phyloP scores from a whole-genome alignment of 2,113 vertebrate species.

The Nothobranchius kuhntae region DNA sequence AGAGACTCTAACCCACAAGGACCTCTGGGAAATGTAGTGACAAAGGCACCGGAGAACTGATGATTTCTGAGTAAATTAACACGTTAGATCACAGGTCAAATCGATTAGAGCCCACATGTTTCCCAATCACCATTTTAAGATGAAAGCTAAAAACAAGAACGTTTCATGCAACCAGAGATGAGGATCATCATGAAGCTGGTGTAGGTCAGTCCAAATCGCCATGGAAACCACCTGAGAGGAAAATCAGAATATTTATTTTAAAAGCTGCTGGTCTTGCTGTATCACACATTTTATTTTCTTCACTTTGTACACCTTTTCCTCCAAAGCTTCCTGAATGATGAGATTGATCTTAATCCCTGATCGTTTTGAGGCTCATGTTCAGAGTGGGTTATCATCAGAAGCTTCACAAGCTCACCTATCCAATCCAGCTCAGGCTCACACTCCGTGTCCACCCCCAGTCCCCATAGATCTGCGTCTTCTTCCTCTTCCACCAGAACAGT shows the following conservation, averaged over 20 bases:
- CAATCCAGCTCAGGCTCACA: slow-evolving; percentile 6
- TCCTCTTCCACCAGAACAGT: neutral
- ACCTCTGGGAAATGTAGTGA: no score
- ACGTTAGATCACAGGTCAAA: neutral
- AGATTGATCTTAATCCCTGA: no score
- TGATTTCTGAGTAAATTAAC: neutral
- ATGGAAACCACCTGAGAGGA: slow-evolving; percentile 15
- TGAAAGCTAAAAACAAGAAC: neutral
- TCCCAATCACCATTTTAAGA: neutral
- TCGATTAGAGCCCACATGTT: neutral
- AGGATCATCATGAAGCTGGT: neutral
- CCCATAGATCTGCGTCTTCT: slow-evolving; percentile 6
- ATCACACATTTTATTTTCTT: no score
- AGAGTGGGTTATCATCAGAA: no score
- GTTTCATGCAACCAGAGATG: neutral
- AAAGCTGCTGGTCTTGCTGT: no score
- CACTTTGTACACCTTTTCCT: no score
- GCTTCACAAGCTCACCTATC: slow-evolving; percentile 1
- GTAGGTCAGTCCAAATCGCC: neutral
- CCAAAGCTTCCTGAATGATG: no score
- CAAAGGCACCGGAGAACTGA: no score
- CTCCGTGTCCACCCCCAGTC: slow-evolving; percentile 1
- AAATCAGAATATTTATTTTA: neutral
- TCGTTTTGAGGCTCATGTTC: no score
- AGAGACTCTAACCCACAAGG: no score